A percentile compares a stretch with the other conserved stretches of the same genome.
Conservation (phyloP, 92 coral and sea anemone genomes). For the Pocillopora grandis region DNA sequence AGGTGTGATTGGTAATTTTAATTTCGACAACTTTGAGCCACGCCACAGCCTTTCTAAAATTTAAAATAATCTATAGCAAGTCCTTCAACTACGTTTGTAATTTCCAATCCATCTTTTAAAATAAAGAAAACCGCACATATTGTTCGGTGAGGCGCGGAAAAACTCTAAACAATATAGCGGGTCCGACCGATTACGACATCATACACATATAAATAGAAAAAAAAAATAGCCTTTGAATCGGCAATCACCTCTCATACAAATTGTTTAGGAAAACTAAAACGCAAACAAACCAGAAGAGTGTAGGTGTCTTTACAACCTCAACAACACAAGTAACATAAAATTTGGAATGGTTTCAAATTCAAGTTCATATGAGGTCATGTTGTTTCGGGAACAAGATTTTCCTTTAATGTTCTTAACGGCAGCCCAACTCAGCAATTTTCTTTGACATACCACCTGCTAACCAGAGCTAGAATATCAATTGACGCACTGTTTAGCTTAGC, state of each 20-base stretch:
- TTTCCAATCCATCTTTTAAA: too few species aligned
- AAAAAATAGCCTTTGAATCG: neutral
- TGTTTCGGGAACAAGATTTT: too few species aligned
- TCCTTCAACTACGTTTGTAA: too few species aligned
- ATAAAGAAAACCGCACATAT: too few species aligned
- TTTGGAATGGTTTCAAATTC: neutral
- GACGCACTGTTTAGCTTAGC: neutral
- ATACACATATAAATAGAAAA: neutral
- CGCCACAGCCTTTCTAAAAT: too few species aligned
- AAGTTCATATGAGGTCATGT: neutral
- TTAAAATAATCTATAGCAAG: too few species aligned
- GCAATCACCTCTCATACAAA: neutral
- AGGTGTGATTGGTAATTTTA: too few species aligned
- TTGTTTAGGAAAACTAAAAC: neutral
- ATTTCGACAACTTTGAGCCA: too few species aligned
- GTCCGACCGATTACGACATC: neutral
- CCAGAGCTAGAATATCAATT: neutral
- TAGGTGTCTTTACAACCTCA: neutral
- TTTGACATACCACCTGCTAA: slow-evolving; percentile 9
- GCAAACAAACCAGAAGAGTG: too few species aligned
- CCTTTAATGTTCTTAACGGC: too few species aligned
- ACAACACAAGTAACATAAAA: neutral
- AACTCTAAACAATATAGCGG: neutral
- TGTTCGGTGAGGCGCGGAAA: neutral
- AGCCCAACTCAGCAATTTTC: neutral